Evolutionary conservation across 2,888 invertebrate species (phyloP).

Genomic region (Drosophila neonasuta): DNA sequence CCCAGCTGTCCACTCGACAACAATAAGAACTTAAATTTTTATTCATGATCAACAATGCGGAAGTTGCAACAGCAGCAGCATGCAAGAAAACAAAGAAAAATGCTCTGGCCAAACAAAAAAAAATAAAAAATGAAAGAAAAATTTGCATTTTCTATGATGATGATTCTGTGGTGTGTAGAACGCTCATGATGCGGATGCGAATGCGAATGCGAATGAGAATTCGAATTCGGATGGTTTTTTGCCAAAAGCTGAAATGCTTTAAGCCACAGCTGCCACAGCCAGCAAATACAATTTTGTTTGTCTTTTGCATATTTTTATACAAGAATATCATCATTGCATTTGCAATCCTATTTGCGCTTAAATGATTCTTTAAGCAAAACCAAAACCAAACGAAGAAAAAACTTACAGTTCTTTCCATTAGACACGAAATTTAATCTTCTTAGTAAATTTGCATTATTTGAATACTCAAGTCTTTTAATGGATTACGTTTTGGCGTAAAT

Average conservation of each 20-base stretch:
- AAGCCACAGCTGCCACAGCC: constrained; percentile 19
- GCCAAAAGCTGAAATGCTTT: constrained; percentile 25
- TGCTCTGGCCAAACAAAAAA: constrained; percentile 45
- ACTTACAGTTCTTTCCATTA: not conserved
- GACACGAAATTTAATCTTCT: constrained; percentile 10
- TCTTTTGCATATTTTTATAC: constrained; percentile 51
- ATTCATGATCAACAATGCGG: constrained; percentile 78
- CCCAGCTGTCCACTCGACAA: constrained; percentile 46
- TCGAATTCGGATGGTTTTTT: constrained; percentile 16
- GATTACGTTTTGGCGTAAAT: constrained; percentile 2
- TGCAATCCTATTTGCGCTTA: constrained; percentile 30
- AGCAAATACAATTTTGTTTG: constrained; percentile 3
- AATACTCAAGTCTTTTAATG: constrained; percentile 10
- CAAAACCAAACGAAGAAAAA: not conserved
- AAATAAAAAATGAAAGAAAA: constrained; percentile 32
- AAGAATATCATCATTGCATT: constrained; percentile 36
- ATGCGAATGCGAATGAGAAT: no score
- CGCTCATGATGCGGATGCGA: constrained; percentile 45
- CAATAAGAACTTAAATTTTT: constrained; percentile 78
- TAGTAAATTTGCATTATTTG: not conserved
- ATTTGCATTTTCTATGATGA: constrained; percentile 58
- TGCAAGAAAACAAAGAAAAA: constrained; percentile 67
- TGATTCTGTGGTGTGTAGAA: constrained; percentile 23
- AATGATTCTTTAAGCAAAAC: constrained; percentile 2
- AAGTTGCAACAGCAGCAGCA: constrained; percentile 60